Evolutionary conservation across 2,888 invertebrate species (phyloP), one percentile per base, ranked within the genome.

Genomic region (Drosophila prolongata): DNA sequence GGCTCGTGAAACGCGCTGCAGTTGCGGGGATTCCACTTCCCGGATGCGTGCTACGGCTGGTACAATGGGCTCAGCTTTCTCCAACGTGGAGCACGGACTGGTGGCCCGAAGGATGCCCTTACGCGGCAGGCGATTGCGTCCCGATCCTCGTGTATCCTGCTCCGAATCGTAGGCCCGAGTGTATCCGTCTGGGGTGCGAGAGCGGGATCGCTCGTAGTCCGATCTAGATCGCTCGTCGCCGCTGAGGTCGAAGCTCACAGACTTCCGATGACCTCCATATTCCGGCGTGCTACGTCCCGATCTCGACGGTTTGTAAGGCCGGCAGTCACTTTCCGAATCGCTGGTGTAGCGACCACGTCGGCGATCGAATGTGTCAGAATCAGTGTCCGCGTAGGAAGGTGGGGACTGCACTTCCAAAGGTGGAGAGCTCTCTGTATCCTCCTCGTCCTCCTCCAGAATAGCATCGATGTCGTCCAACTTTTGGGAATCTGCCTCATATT

Each of bases 201-300:
- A 87, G 2, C 86, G 80, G 0, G 91, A 90, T 30, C 91, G 81
- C 58, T 92, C 92, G 49, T 87, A 88, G 64, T 92, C 92, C 1
- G 92, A 91, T 59, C 89, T 90, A 11, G 91, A 90, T 11, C 88
- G 90, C 68, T 92, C 92, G 66, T 92, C 92, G 0, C 91, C 92
- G 34, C 92, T 91, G 6, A 92, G 81, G 71, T 92, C 92, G 44
- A 92, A 92, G 60, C 92, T 92, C 0, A 92, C 92, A 0, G 92
- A 92, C 73, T 92, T 92, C 1, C 92, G 90, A 71, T 92, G 92
- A 4, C 81, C 79, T 3, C 90, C 85, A 34, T 87, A 84, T 19
- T 90, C 91, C 0, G 92, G 91, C 3, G 91, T 91, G 46, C 91
- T 92, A 42, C 90, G 90, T 2, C 92, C 92, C 1, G 92, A 92